Conservation (phyloP, 2,888 invertebrate species). For the Cephalotes varians region DNA sequence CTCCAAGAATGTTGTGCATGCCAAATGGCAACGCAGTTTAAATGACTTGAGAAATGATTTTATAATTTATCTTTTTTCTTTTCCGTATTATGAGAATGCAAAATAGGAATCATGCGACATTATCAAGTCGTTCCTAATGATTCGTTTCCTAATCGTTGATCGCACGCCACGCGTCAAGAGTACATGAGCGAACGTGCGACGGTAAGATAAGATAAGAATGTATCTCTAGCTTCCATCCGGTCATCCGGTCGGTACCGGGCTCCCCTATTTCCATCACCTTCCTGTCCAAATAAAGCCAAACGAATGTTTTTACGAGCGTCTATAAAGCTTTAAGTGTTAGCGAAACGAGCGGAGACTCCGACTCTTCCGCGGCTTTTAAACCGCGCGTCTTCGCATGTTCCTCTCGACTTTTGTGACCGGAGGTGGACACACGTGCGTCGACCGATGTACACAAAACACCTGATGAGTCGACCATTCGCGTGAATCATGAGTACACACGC, state of each 20-base stretch:
- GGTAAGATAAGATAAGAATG: constrained; percentile 34
- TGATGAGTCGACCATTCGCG: constrained; percentile 54
- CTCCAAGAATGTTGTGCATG: no score
- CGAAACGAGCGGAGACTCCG: constrained; percentile 78
- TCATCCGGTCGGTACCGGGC: constrained; percentile 14
- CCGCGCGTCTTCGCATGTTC: constrained; percentile 61
- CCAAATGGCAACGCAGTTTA: no score
- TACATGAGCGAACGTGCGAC: background rate
- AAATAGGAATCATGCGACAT: background rate
- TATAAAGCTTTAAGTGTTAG: constrained; percentile 86
- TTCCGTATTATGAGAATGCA: background rate
- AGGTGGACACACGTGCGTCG: constrained; percentile 15
- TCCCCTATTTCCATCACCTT: background rate
- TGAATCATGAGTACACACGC: constrained; percentile 62
- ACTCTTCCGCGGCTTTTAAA: constrained; percentile 53
- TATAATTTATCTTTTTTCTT: background rate
- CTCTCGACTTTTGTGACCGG: constrained; percentile 39
- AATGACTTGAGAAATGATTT: background rate
- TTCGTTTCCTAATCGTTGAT: background rate
- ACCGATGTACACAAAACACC: constrained; percentile 60
- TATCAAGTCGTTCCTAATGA: background rate
- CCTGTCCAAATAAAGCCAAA: constrained; percentile 82
- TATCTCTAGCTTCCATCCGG: constrained; percentile 39
- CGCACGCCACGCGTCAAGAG: background rate
- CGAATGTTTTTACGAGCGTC: constrained; percentile 84